Evolutionary conservation across 2,888 invertebrate species (phyloP).

Genomic region (Drosophila demipolita): DNA sequence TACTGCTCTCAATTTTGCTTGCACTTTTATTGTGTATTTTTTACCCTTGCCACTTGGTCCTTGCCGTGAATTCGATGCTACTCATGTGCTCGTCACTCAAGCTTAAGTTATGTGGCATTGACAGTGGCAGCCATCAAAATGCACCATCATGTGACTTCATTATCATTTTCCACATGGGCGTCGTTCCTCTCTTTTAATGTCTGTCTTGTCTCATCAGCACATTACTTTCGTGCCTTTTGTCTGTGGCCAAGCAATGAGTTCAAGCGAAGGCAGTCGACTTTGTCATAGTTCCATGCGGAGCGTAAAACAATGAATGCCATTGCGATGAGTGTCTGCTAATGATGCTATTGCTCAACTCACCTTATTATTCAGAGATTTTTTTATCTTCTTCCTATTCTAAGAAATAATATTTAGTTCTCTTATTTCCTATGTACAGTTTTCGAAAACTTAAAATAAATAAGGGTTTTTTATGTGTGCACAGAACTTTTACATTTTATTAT

Average conservation of each 20-base stretch:
- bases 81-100: slow-evolving; percentile 21
- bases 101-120: slow-evolving; percentile 24
- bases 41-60: not conserved
- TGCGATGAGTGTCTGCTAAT: not conserved
- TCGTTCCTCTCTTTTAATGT: slow-evolving; percentile 21
- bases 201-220: slow-evolving; percentile 26
- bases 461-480: too few species aligned
- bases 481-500: not conserved
- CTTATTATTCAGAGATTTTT: not conserved
- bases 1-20: not conserved
- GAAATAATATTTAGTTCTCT: too few species aligned
- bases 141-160: slow-evolving; percentile 27
- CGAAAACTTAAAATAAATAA: too few species aligned
- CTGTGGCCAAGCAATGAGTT: slow-evolving; percentile 10
- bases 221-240: slow-evolving; percentile 28
- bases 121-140: slow-evolving; percentile 30
- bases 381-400: too few species aligned
- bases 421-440: too few species aligned
- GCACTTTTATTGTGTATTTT: not conserved
- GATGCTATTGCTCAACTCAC: not conserved
- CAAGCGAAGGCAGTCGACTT: slow-evolving; percentile 8
- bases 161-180: slow-evolving; percentile 8
- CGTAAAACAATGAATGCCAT: not conserved
- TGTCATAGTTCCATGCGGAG: not conserved
- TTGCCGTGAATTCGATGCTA: slow-evolving; percentile 16